phyloP scores from a whole-genome alignment of 2,888 invertebrate species.

The Crioceris asparagi region DNA sequence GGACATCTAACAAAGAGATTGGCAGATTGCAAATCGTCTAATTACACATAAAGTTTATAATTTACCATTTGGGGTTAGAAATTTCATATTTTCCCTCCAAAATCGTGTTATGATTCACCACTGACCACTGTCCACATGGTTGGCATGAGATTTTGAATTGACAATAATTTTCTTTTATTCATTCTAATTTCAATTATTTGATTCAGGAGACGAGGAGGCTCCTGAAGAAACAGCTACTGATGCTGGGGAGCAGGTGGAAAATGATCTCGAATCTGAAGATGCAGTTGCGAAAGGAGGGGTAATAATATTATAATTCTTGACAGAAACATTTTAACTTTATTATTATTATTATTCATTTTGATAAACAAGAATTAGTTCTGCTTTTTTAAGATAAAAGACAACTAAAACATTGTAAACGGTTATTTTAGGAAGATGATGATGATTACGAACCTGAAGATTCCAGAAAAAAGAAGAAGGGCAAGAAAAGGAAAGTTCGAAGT shows the following conservation, averaged over 20 bases:
- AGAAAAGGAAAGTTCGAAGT: constrained; percentile 83
- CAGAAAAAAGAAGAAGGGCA: constrained; percentile 84
- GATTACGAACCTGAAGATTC: constrained; percentile 78
- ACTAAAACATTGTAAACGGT: neutral
- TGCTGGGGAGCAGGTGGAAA: constrained; percentile 51
- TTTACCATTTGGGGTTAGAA: constrained; percentile 31
- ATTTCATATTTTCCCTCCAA: constrained; percentile 35
- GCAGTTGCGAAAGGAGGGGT: constrained; percentile 49
- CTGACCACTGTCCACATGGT: constrained; percentile 36
- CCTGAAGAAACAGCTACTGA: constrained; percentile 43
- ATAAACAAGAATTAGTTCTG: too few relatives aligned
- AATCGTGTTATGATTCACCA: constrained; percentile 22
- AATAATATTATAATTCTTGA: too few relatives aligned
- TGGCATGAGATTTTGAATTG: constrained; percentile 9
- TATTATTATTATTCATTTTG: too few relatives aligned
- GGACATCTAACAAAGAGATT: constrained; percentile 68
- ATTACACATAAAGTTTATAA: constrained; percentile 16
- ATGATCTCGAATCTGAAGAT: constrained; percentile 68
- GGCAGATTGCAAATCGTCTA: constrained; percentile 45
- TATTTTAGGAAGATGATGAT: constrained; percentile 63
- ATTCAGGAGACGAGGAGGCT: constrained; percentile 55
- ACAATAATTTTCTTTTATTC: constrained; percentile 4
- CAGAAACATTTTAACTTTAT: too few relatives aligned
- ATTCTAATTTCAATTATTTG: neutral
- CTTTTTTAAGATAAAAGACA: neutral